A percentile compares a stretch with the other conserved stretches of the same genome.
Evolutionary conservation across 2,113 vertebrate species (phyloP).

Genomic region (Piaya cayana): DNA sequence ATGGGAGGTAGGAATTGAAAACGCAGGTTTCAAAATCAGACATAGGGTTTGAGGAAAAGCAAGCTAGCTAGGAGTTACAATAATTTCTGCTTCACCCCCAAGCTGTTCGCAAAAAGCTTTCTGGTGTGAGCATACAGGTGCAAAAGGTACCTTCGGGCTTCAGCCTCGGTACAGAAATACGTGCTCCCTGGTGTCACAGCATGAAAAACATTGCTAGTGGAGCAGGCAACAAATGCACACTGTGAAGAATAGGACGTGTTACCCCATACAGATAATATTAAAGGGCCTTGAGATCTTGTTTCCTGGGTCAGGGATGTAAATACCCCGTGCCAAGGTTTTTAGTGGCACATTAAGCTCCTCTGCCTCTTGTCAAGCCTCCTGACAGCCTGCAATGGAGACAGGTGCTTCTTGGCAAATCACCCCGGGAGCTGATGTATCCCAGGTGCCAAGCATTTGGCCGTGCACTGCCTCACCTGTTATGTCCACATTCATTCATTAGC

Average conservation of each 20-base stretch:
- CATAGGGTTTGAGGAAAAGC: background rate
- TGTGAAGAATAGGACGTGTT: background rate
- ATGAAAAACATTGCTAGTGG: background rate
- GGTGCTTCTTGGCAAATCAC: constrained; percentile 40
- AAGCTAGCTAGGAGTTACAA: background rate
- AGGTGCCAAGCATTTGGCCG: constrained; percentile 27
- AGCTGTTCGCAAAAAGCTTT: background rate
- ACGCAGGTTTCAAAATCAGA: background rate
- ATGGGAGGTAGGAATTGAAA: background rate
- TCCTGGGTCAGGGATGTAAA: background rate
- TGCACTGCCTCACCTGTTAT: background rate
- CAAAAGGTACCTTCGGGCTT: background rate
- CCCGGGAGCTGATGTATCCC: background rate
- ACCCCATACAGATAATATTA: background rate
- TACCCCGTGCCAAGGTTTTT: background rate
- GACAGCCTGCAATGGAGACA: constrained; percentile 16
- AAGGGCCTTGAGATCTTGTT: background rate
- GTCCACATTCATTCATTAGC: constrained; percentile 3
- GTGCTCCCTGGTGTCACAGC: background rate
- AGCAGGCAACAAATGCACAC: background rate
- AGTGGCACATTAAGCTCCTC: constrained; percentile 12
- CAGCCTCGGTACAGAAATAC: background rate
- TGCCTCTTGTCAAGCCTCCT: constrained; percentile 31
- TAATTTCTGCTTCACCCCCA: background rate
- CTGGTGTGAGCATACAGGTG: background rate